These are phyloP conservation scores for Hetaerina titia DNA, from an alignment of 2,888 invertebrate genomes.

Conservation along the genomic window DNA sequence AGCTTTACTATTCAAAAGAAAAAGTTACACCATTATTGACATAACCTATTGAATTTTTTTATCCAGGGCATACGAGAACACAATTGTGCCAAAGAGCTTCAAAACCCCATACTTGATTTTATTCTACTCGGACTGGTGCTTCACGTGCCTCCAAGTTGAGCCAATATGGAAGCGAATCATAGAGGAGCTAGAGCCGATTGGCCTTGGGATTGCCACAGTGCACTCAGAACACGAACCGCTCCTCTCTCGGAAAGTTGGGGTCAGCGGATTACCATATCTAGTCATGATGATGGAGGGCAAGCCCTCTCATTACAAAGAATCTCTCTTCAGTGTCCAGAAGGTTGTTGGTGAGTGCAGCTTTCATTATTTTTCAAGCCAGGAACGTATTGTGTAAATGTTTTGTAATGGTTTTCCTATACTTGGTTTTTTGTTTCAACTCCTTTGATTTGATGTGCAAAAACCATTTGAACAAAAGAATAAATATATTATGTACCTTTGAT, in stretches of 20 bases:
- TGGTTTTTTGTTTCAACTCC: no score
- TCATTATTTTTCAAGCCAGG: background rate
- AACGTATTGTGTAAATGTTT: no score
- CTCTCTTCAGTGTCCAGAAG: slow-evolving; percentile 87
- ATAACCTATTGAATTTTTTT: slow-evolving; percentile 53
- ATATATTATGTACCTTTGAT: no score
- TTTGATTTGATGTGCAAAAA: no score
- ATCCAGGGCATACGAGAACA: slow-evolving; percentile 91
- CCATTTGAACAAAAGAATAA: no score
- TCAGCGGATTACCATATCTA: slow-evolving; percentile 90
- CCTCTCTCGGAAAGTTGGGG: slow-evolving; percentile 88
- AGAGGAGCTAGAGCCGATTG: slow-evolving; percentile 90
- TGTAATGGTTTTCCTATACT: no score
- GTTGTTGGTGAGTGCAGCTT: slow-evolving; percentile 83
- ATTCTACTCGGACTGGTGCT: slow-evolving; percentile 97
- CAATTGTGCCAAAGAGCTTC: slow-evolving; percentile 89
- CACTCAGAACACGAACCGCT: slow-evolving; percentile 91
- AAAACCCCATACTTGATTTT: slow-evolving; percentile 91
- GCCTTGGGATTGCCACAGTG: slow-evolving; percentile 89
- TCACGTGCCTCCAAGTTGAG: slow-evolving; percentile 93
- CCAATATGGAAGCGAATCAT: slow-evolving; percentile 91
- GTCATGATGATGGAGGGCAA: slow-evolving; percentile 91
- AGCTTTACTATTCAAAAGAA: no score
- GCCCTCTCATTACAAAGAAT: slow-evolving; percentile 90
- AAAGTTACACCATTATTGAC: no score